Evolutionary conservation across 2,797 vertebrate species (phyloP).

Genomic region (Neoniphon sammara): DNA sequence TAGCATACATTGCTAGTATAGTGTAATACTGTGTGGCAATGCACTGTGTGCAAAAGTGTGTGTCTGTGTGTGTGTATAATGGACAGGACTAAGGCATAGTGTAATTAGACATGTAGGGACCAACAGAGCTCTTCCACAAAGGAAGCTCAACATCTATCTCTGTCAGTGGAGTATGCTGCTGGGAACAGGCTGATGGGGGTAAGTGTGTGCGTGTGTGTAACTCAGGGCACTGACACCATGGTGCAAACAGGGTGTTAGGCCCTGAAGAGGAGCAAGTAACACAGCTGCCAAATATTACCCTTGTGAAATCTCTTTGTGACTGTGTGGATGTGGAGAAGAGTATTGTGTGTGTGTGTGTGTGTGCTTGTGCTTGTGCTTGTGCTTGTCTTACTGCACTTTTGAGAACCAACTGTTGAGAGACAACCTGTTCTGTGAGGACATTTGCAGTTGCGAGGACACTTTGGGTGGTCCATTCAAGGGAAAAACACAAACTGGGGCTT

Average conservation of each 20-base stretch:
- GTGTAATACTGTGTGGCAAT: conserved; percentile 17
- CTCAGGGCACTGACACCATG: conserved; percentile 55
- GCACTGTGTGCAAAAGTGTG: neutral
- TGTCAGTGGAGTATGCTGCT: conserved; percentile 78
- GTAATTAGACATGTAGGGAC: conserved; percentile 61
- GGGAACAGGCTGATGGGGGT: conserved; percentile 54
- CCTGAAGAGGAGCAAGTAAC: conserved; percentile 54
- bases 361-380: neutral
- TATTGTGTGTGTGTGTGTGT: conserved; percentile 17
- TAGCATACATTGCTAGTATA: neutral
- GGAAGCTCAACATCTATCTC: conserved; percentile 75
- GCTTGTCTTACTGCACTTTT: too few species aligned
- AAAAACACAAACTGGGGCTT: too few species aligned
- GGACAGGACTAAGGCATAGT: conserved; percentile 36
- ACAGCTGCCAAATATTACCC: conserved; percentile 63
- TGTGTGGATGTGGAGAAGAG: conserved; percentile 9
- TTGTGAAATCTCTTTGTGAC: conserved; percentile 35
- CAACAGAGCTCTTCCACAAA: conserved; percentile 42
- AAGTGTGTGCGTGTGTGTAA: conserved; percentile 7
- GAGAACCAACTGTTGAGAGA: too few species aligned
- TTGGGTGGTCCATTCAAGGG: too few species aligned
- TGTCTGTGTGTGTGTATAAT: conserved; percentile 20
- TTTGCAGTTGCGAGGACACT: too few species aligned
- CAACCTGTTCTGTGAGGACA: too few species aligned
- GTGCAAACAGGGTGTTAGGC: conserved; percentile 44